These are phyloP conservation scores for Nasonia longicornis DNA, from an alignment of 1,140 invertebrate genomes.

Conservation along the genomic window DNA sequence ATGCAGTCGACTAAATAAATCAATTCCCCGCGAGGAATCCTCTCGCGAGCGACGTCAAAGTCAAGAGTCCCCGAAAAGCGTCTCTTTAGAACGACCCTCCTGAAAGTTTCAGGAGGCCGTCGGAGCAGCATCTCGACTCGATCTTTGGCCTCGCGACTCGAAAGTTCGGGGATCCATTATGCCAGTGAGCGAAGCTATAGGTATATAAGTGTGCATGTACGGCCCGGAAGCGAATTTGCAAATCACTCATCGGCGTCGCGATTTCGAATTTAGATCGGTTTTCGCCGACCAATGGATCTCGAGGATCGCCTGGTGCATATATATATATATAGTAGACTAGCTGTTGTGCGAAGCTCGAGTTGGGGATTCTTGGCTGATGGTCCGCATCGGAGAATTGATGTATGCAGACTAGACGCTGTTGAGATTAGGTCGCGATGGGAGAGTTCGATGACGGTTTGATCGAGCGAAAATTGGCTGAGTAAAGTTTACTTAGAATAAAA, in stretches of 20 bases:
- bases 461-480: no score
- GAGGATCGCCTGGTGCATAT: background rate
- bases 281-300: background rate
- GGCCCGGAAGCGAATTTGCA: conserved; percentile 19
- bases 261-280: conserved; percentile 36
- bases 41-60: background rate
- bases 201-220: no score
- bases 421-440: background rate
- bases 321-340: background rate
- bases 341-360: background rate
- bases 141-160: conserved; percentile 6
- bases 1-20: conserved; percentile 22
- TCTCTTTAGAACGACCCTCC: conserved; percentile 1
- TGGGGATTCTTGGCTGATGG: background rate
- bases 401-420: background rate
- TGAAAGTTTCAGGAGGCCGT: conserved; percentile 33
- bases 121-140: background rate
- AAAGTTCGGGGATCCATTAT: conserved; percentile 39
- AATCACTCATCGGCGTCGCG: conserved; percentile 34
- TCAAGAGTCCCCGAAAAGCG: background rate
- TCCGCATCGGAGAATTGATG: background rate
- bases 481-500: no score
- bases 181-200: background rate
- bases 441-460: no score
- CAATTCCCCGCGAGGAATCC: background rate